phyloP scores from a whole-genome alignment of 2,113 vertebrate genomes.

The Donacobius atricapilla region DNA sequence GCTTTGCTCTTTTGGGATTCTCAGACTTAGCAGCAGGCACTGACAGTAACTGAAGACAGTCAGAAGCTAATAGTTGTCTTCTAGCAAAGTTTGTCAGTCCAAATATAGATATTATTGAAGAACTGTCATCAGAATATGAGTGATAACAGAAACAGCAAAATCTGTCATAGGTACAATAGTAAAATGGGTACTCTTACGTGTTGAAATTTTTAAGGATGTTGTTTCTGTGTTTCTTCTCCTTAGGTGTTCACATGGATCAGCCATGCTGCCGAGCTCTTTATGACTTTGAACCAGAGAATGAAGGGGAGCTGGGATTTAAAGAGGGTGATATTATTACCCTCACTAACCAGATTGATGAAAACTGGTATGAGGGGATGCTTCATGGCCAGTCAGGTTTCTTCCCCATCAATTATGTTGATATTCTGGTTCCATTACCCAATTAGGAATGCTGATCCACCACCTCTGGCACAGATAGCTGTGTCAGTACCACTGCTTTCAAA shows the following conservation, averaged over 20 bases:
- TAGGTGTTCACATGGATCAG: constrained; percentile 90
- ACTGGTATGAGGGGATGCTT: constrained; percentile 98
- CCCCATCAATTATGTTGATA: constrained; percentile 98
- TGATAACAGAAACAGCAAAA: neutral
- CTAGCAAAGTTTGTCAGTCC: neutral
- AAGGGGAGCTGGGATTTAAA: constrained; percentile 97
- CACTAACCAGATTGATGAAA: constrained; percentile 98
- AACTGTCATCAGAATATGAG: neutral
- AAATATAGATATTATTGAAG: neutral
- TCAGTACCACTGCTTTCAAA: constrained; percentile 79
- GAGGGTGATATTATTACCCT: constrained; percentile 97
- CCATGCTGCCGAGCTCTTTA: constrained; percentile 95
- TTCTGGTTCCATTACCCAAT: constrained; percentile 93
- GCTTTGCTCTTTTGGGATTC: neutral
- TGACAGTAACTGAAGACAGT: neutral
- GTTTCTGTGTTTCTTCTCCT: neutral
- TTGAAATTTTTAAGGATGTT: neutral
- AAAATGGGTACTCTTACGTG: neutral
- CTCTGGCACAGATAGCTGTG: constrained; percentile 60
- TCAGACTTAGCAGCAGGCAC: neutral
- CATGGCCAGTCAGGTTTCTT: constrained; percentile 98
- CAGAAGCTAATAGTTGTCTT: neutral
- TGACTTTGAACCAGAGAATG: constrained; percentile 97
- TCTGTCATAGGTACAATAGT: neutral
- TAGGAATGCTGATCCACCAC: constrained; percentile 73